phyloP scores from a whole-genome alignment of 2,888 invertebrate genomes.

The Caenorhabditis auriculariae region DNA sequence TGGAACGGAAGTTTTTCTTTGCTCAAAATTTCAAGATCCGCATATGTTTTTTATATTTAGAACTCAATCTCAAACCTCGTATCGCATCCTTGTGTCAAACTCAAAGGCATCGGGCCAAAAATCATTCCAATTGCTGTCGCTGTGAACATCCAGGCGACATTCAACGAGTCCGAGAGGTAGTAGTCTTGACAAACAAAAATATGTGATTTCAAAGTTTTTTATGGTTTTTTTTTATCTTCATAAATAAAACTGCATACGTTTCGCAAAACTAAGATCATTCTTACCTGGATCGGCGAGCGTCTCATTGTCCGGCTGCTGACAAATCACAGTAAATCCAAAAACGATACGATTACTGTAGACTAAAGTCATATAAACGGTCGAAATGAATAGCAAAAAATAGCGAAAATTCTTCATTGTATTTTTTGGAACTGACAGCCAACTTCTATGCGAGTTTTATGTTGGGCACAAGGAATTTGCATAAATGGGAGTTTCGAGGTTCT shows the following conservation, averaged over 20 bases:
- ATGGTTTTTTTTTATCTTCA: too few species aligned
- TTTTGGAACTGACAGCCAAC: background rate
- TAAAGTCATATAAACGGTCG: conserved; percentile 27
- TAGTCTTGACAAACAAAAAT: conserved; percentile 22
- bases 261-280: too few species aligned
- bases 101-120: conserved; percentile 36
- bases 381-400: conserved; percentile 22
- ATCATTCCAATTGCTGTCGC: conserved; percentile 41
- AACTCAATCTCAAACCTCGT: conserved; percentile 8
- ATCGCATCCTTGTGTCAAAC: conserved; percentile 8
- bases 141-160: conserved; percentile 44
- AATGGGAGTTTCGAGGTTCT: too few species aligned
- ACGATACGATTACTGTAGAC: conserved; percentile 39
- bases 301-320: conserved; percentile 31
- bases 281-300: conserved; percentile 21
- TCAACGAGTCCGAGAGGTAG: conserved; percentile 27
- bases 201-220: background rate
- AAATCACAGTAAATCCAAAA: conserved; percentile 41
- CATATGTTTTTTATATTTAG: background rate
- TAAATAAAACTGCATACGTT: too few species aligned
- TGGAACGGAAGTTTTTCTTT: too few species aligned
- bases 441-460: too few species aligned
- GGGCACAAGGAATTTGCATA: too few species aligned
- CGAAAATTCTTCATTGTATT: conserved; percentile 27
- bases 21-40: too few species aligned